Conservation (phyloP, 2,888 invertebrate genomes). For the Eupeodes luniger region DNA sequence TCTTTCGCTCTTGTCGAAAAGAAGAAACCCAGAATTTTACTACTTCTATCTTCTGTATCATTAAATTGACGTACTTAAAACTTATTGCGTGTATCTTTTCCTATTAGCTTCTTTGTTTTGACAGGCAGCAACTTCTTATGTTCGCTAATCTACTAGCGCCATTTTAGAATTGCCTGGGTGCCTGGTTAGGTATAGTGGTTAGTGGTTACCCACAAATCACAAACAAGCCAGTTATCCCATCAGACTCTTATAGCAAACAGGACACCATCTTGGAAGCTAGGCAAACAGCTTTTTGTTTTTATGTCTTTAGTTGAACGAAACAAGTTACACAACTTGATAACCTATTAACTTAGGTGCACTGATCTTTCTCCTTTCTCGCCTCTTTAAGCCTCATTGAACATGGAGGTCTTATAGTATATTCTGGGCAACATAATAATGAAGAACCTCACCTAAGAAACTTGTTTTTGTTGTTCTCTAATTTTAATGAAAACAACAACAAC, state of each 20-base stretch:
- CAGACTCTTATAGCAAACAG: slow-evolving; percentile 23
- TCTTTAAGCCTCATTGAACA: slow-evolving; percentile 40
- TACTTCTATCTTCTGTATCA: not conserved
- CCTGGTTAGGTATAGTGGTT: not conserved
- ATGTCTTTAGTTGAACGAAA: slow-evolving; percentile 2
- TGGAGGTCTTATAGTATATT: not conserved
- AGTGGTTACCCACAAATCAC: slow-evolving; percentile 27
- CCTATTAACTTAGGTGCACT: slow-evolving; percentile 59
- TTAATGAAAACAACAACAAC: slow-evolving; percentile 11
- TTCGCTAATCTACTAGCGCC: slow-evolving; percentile 10
- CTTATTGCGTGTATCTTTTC: not conserved
- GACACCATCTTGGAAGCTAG: slow-evolving; percentile 23
- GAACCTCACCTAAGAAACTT: slow-evolving; percentile 36
- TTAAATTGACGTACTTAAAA: not conserved
- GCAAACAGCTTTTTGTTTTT: slow-evolving; percentile 14
- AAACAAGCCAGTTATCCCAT: slow-evolving; percentile 7
- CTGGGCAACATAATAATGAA: not conserved
- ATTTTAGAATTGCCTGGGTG: not conserved
- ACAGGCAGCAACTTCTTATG: slow-evolving; percentile 15
- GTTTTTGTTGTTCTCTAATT: slow-evolving; percentile 42
- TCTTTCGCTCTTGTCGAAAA: not conserved
- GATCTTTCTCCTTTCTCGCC: slow-evolving; percentile 60
- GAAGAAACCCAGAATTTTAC: not conserved
- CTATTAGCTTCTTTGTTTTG: slow-evolving; percentile 34
- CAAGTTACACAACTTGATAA: slow-evolving; percentile 46